Evolutionary conservation across 2,113 vertebrate species (phyloP), one percentile per base, ranked within the genome.

Genomic region (Thymallus thymallus): DNA sequence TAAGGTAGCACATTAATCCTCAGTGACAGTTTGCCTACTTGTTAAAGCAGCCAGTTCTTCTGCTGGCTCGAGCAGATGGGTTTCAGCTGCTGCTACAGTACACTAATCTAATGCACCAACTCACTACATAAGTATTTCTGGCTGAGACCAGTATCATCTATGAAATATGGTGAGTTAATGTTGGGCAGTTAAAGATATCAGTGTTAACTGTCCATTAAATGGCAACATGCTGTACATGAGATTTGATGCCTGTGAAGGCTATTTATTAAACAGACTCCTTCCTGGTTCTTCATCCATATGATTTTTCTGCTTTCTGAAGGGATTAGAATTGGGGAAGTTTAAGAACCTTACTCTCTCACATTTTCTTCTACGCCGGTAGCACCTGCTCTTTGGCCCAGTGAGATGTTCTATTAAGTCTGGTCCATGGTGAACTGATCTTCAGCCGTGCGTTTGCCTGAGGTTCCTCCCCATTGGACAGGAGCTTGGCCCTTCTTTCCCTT

Each of bases 1-100:
- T 93, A 94, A 93, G 92, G 93, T 91, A 91, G 91, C 83, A 83
- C 92, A 94, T 94, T 94, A 94, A 94, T 94, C 92, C 92, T 91
- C 80, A 80, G 73, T 93, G 93, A 93, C 93, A 93, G 90, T 93
- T 91, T 90, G 89, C 90, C 92, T 93, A 93, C 91, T 94, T 93
- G 92, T 93, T 93, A 93, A 92, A 88, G 92, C 90, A 88, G 86
- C 87, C 88, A 85, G 90, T 89, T 82, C 30, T 88, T 91, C 86
- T 89, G 87, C 83, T 77, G 73, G 86, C 83, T 77, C 72, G 86
- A 89, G 89, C 91, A 92, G 89, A 91, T 92, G 90, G 90, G 82
- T 91, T 89, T 91, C 87, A 90, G 90, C 86, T 89, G 91, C 85
- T 83, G 73, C 68, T 76, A 75, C 76, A n/a, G n/a, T n/a, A n/a